phyloP scores from a whole-genome alignment of 2,113 vertebrate genomes.

The Circaetus cinerascens region DNA sequence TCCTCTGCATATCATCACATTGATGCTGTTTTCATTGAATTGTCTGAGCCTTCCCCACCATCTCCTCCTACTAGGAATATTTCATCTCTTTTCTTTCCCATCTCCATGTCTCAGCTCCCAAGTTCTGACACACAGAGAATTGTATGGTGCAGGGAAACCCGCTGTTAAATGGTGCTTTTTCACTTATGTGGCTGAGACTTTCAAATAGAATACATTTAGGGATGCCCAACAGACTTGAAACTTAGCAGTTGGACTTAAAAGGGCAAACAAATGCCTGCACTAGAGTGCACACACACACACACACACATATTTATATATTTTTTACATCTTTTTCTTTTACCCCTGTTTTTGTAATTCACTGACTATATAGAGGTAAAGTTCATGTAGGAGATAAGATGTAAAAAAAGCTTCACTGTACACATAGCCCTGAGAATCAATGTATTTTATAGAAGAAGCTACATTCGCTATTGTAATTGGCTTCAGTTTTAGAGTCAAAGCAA shows the following conservation, averaged over 20 bases:
- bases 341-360: not conserved
- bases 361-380: not conserved
- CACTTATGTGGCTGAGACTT: not conserved
- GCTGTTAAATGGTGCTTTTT: not conserved
- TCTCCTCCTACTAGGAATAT: not conserved
- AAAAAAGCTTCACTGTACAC: not conserved
- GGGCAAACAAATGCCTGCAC: not conserved
- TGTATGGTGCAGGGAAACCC: fast-evolving
- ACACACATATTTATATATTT: not conserved
- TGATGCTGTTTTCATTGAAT: not conserved
- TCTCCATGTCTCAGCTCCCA: not conserved
- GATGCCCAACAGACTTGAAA: not conserved
- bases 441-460: not conserved
- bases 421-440: not conserved
- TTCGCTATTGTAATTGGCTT: not conserved
- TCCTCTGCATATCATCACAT: not conserved
- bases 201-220: not conserved
- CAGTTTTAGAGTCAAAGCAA: not conserved
- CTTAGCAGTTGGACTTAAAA: not conserved
- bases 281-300: not conserved
- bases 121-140: not conserved
- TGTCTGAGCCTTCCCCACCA: not conserved
- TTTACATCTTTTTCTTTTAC: not conserved
- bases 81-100: not conserved
- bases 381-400: not conserved